Conservation (phyloP, 2,797 vertebrate species). For the Sylvilagus floridanus region DNA sequence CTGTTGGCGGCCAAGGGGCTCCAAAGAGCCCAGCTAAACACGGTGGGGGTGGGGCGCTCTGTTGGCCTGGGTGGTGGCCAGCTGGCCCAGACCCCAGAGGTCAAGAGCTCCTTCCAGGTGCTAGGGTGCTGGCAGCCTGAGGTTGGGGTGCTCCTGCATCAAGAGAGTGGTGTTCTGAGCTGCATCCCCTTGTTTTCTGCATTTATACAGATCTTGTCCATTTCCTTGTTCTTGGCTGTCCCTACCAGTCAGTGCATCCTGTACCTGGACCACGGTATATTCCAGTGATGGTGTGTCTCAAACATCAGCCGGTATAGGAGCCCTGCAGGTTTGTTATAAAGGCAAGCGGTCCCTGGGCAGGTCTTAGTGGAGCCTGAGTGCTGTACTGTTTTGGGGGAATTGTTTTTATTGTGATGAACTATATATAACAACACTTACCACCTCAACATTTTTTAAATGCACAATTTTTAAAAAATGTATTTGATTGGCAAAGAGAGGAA, state of each 20-base stretch:
- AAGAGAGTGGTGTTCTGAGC: not conserved
- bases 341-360: not conserved
- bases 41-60: not conserved
- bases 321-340: not conserved
- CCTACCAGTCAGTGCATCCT: not conserved
- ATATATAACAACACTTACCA: not conserved
- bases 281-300: not conserved
- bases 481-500: no score
- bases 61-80: not conserved
- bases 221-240: not conserved
- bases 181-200: not conserved
- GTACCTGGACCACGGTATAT: not conserved
- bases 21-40: conserved; percentile 65
- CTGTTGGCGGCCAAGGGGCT: conserved; percentile 42
- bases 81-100: not conserved
- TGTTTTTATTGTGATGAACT: not conserved
- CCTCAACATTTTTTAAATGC: no score
- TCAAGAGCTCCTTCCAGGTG: not conserved
- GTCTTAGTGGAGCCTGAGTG: not conserved
- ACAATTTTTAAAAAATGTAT: no score
- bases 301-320: not conserved
- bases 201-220: not conserved
- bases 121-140: not conserved
- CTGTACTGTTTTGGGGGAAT: not conserved
- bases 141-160: fast-evolving